Evolutionary conservation across 2,113 vertebrate genomes (phyloP), one percentile per base, ranked within the genome.

Genomic region (Acanthisitta chloris): DNA sequence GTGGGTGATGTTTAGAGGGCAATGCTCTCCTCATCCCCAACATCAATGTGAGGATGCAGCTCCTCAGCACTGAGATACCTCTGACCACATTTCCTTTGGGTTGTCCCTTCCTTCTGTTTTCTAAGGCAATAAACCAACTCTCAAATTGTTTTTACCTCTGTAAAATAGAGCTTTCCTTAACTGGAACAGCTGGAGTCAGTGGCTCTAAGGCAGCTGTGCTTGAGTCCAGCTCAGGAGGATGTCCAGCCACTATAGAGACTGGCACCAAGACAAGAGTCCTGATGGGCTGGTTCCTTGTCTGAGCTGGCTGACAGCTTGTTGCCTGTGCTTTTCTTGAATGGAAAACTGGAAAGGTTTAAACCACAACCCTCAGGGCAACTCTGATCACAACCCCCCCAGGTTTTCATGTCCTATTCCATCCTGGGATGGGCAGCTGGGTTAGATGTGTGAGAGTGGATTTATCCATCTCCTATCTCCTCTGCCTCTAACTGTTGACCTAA

Each of bases 131-230:
- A 65, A 49, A 89, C 2, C 10, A 61, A 6, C 57, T 13, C 26
- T 8, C 12, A 72, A 23, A 45, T 38, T 61, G 4, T 10, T 72
- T 66, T 34, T 34, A 36, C 52, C 52, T 84, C 52, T 80, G 21
- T 17, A 72, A 91, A 91, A 71, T 8, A 69, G 73, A 18, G 48
- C 36, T 52, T 89, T 91, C 74, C 46, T 61, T 3, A 61, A 59
- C 13, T 45, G 70, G 69, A 69, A 3, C 57, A 92, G 81, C 57
- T 24, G 76, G 57, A 93, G 25, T 4, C 71, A 72, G 7, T 67
- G 85, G 77, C 48, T 91, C 21, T 69, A 51, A 81, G 29, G 80
- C 94, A 89, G 77, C 73, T 82, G 77, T 67, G 77, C 78, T 81
- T 52, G 65, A 67, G 76, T 89, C 81, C 69, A 72, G 77, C 78